Base-by-base conservation (phyloP, 2,113 vertebrate species). In the Cyprinodon tularosa region DNA sequence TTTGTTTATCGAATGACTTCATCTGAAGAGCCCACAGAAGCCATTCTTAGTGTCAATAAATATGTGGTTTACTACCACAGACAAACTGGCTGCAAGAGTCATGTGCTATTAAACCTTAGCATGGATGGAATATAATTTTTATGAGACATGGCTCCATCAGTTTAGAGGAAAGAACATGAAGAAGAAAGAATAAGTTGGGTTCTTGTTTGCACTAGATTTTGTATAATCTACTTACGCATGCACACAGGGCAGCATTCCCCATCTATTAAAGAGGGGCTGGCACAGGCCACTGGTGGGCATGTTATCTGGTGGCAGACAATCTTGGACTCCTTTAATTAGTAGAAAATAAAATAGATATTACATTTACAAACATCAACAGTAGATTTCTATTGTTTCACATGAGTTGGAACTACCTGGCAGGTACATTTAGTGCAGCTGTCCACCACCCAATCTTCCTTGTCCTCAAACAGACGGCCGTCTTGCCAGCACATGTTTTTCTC, bases 361-460 rank as follows among this genome's bases (percentile, higher is more conserved):
- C 68, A 12, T 39, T 66, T 39, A 53, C 10, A 44, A 13, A 47
- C 13, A 64, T 68, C 9, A 12, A 48, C 29, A 17, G 37, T 44
- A 36, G 67, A 76, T 65, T 36, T 69, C 38, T 39, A 45, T 44
- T 11, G 61, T 64, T 70, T 17, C 4, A 39, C 45, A 17, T 60
- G 60, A 69, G 29, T 74, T 69, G 72, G 45, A 10, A 84, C 81
- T 91, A 99, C 98, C 97, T 96, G 95, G 90, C 98, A 99, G 79
- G 94, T 95, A 45, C 98, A 99, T 39, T 96, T 96, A 47, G 97
- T 99, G 67, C 98, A 99, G 93, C 97, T 98, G 90, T 99, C 98
- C 76, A 99, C 98, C 75, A 98, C 96, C 98, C 98, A 99, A 74
- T 97, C 96, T 81, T 98, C 97, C 14, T 96, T 96, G 86, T 99